A percentile compares a stretch with the other conserved stretches of the same genome.
These are phyloP conservation scores for Sorex araneus DNA, from an alignment of 2,113 vertebrate genomes.

Conservation along the genomic window DNA sequence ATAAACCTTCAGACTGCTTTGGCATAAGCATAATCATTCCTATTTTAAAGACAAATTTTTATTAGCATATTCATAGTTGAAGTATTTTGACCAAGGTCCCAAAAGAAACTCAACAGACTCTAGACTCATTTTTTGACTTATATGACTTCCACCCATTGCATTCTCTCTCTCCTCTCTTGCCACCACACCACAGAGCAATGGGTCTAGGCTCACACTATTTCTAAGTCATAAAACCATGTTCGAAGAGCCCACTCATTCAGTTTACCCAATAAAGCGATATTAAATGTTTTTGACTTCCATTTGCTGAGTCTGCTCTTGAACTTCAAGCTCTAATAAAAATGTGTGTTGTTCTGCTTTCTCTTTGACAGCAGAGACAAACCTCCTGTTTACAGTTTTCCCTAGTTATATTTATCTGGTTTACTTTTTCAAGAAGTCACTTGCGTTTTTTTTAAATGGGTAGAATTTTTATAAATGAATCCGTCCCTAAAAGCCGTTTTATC, in stretches of 20 bases:
- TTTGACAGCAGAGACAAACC: neutral
- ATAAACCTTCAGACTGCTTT: neutral
- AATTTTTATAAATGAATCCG: slow-evolving; percentile 12
- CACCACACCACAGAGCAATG: neutral
- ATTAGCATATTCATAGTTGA: neutral
- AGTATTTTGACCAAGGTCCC: too few relatives aligned
- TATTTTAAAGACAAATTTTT: neutral
- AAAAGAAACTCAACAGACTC: neutral
- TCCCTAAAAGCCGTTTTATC: neutral
- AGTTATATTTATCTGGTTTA: neutral
- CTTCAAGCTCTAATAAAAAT: neutral
- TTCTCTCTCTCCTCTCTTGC: neutral
- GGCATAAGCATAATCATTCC: too few relatives aligned
- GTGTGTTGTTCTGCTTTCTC: fast-evolving
- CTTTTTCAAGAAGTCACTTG: neutral
- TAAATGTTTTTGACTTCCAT: neutral
- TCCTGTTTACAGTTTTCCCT: neutral
- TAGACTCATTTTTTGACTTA: neutral
- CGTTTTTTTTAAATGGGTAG: neutral
- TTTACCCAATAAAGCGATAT: slow-evolving; percentile 62
- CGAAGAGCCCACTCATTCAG: neutral
- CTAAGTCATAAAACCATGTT: fast-evolving
- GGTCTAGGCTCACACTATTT: too few relatives aligned
- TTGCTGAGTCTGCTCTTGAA: neutral
- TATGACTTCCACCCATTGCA: neutral